Evolutionary conservation across 1,140 invertebrate genomes (phyloP), one percentile per base, ranked within the genome.

Genomic region (Hylaeus volcanicus): DNA sequence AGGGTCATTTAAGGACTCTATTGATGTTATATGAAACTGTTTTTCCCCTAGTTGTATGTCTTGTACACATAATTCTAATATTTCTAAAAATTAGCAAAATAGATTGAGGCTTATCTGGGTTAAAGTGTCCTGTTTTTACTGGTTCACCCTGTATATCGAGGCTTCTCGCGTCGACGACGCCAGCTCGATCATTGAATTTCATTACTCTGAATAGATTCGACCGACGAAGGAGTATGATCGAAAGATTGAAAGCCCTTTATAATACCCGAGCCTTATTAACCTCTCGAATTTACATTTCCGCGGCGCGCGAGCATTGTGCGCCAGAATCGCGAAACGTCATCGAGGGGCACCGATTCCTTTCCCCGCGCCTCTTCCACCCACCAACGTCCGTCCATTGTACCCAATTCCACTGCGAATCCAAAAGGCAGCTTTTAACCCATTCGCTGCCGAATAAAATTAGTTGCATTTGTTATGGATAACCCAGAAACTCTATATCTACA

Each of bases 231-330:
- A 55, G 37, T 6, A 63, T 15, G 37, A 41, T 3, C 15, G 14
- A 15, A n/a, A 60, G 45, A 63, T 74, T 63, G 37, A 39, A 74
- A 37, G 5, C 26, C 37, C 14, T 3, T 39, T 12, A 53, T 15
- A 12, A 26, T 55, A 15, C 48, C 14, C n/a, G 9, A 14, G 61
- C 15, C 39, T 65, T 74, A 55, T 55, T 65, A 74, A 63, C 37
- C 60, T 60, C 41, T 64, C 60, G 60, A 41, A 51, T 74, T 64
- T 48, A 63, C 60, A 74, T 63, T 74, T 74, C 60, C 45, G 15
- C 11, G 58, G 8, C 63, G 15, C 43, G 64, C 64, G 43, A 45
- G 5, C 37, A 63, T 63, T 63, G 43, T 74, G 60, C 26, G 1
- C 6, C 14, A 41, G 26, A 39, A 39, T 48, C 71, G 58, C 14